A percentile compares a stretch with the other conserved stretches of the same genome.
phyloP scores from a whole-genome alignment of 1,140 invertebrate species.

The Zaprionus gabonicus region DNA sequence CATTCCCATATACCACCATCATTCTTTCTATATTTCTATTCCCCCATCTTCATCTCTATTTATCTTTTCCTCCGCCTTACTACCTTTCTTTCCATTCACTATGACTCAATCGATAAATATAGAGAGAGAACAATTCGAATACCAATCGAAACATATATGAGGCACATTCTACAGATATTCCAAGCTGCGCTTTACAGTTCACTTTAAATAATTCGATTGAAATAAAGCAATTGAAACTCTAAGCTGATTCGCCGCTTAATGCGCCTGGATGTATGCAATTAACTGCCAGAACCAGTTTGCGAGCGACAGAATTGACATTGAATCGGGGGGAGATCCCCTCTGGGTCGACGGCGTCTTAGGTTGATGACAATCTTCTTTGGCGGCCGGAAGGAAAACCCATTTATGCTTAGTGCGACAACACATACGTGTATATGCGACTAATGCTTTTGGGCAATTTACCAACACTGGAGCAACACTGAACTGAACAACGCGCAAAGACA shows the following conservation, averaged over 20 bases:
- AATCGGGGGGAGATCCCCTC: background rate
- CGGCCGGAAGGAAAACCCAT: slow-evolving; percentile 72
- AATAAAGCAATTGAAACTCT: slow-evolving; percentile 16
- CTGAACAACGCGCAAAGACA: background rate
- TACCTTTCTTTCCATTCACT: background rate
- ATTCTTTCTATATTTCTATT: no score
- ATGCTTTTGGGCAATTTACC: slow-evolving; percentile 58
- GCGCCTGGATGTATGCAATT: slow-evolving; percentile 64
- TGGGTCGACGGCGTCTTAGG: background rate
- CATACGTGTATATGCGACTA: slow-evolving; percentile 33
- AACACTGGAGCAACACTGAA: slow-evolving; percentile 47
- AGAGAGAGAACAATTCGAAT: background rate
- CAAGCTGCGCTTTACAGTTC: background rate
- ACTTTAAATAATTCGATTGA: background rate
- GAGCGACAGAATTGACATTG: slow-evolving; percentile 8
- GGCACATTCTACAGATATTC: background rate
- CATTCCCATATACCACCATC: no score
- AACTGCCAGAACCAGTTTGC: slow-evolving; percentile 3
- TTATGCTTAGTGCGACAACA: slow-evolving; percentile 42
- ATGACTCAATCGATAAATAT: background rate
- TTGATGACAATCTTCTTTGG: slow-evolving; percentile 36
- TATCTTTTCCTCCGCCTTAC: no score
- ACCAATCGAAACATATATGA: background rate
- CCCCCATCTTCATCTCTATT: no score
- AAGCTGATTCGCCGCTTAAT: slow-evolving; percentile 18